These are phyloP conservation scores for Caenorhabditis virilis DNA, from an alignment of 2,888 invertebrate species.

Conservation along the genomic window DNA sequence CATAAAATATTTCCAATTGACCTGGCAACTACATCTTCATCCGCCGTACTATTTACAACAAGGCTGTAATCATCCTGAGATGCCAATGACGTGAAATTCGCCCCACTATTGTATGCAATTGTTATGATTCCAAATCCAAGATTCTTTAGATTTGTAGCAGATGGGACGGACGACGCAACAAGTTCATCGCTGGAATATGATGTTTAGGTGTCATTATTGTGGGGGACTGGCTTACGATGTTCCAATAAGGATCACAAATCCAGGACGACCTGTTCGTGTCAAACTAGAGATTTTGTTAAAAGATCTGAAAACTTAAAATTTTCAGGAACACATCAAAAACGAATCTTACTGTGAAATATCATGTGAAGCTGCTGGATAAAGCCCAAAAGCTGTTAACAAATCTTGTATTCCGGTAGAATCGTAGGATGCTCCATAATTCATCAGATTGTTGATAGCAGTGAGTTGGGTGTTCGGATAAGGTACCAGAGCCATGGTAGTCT, in stretches of 20 bases:
- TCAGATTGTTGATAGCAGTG: not conserved
- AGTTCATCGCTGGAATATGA: too few species aligned
- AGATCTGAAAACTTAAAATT: too few species aligned
- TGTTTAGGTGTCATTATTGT: too few species aligned
- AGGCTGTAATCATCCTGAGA: slow-evolving; percentile 9
- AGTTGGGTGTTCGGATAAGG: slow-evolving; percentile 12
- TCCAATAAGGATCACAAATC: slow-evolving; percentile 21
- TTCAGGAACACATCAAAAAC: too few species aligned
- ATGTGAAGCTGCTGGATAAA: not conserved
- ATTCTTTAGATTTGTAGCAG: slow-evolving; percentile 5
- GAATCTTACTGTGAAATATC: slow-evolving; percentile 6
- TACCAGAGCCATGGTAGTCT: slow-evolving; percentile 16
- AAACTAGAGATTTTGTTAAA: slow-evolving; percentile 9
- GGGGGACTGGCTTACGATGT: too few species aligned
- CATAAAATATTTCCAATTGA: too few species aligned
- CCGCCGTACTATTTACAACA: slow-evolving; percentile 7
- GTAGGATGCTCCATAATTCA: slow-evolving; percentile 9
- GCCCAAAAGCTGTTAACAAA: not conserved
- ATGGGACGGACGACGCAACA: slow-evolving; percentile 5
- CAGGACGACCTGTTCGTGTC: slow-evolving; percentile 6
- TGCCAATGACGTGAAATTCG: slow-evolving; percentile 1
- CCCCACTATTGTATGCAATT: slow-evolving; percentile 11
- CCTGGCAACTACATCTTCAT: slow-evolving; percentile 5
- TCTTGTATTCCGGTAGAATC: not conserved
- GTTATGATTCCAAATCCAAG: slow-evolving; percentile 21